Conservation (phyloP, 2,797 vertebrate species). For the Spondyliosoma cantharus region DNA sequence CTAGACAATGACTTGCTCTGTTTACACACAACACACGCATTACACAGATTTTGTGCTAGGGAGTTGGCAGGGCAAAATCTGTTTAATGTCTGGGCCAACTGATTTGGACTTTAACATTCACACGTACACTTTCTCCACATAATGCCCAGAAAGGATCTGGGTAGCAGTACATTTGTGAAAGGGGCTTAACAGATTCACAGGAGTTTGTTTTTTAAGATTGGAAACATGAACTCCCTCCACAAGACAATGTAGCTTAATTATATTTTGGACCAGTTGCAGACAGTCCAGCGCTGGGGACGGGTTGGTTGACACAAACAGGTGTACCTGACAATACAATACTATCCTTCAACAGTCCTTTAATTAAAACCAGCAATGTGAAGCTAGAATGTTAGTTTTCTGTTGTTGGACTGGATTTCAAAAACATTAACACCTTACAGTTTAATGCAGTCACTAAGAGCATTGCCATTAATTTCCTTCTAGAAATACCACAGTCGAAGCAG, state of each 20-base stretch:
- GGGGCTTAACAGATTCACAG: background rate
- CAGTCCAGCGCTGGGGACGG: background rate
- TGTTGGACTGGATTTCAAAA: background rate
- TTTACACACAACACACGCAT: too few relatives aligned
- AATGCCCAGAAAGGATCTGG: too few relatives aligned
- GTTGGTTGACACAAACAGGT: background rate
- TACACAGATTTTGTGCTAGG: too few relatives aligned
- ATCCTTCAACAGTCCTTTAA: background rate
- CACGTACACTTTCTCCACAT: too few relatives aligned
- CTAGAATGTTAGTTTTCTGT: background rate
- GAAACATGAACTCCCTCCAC: background rate
- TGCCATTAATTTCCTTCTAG: background rate
- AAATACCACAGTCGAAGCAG: background rate
- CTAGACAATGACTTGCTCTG: too few relatives aligned
- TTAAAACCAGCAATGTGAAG: background rate
- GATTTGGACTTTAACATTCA: too few relatives aligned
- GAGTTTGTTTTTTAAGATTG: background rate
- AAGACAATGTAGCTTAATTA: background rate
- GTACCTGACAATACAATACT: background rate
- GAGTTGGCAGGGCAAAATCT: too few relatives aligned
- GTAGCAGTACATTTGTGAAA: too few relatives aligned
- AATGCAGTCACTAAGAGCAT: background rate
- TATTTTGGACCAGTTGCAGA: background rate
- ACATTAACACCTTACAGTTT: background rate
- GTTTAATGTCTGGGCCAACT: too few relatives aligned